phyloP scores from a whole-genome alignment of 1,140 invertebrate genomes.

The Dinothrombium tinctorium region DNA sequence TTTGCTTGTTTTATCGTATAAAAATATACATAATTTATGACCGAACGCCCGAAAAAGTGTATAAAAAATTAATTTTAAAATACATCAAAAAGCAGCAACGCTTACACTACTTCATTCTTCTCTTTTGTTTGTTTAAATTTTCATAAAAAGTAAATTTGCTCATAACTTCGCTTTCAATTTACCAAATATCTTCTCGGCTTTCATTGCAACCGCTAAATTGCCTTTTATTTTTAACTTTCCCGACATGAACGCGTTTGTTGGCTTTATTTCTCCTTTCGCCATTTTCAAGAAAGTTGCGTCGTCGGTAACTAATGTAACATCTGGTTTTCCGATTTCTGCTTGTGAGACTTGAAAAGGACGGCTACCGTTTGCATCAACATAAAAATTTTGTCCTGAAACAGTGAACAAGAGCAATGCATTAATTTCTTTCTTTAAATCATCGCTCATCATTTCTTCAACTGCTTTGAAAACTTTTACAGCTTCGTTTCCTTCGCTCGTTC shows the following conservation, averaged over 20 bases:
- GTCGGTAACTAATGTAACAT: slow-evolving; percentile 58
- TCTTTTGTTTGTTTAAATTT: no score
- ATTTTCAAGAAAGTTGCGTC: slow-evolving; percentile 29
- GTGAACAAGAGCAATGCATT: slow-evolving; percentile 11
- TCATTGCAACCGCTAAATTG: slow-evolving; percentile 80
- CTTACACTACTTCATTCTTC: no score
- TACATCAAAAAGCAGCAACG: no score
- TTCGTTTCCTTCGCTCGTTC: neutral
- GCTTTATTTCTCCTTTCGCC: slow-evolving; percentile 37
- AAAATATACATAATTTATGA: no score
- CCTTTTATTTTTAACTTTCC: slow-evolving; percentile 87
- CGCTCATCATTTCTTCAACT: slow-evolving; percentile 3
- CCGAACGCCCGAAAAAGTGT: no score
- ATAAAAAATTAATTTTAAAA: no score
- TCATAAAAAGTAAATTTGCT: no score
- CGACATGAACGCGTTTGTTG: slow-evolving; percentile 76
- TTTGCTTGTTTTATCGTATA: no score
- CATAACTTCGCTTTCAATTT: slow-evolving; percentile 46
- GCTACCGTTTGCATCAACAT: slow-evolving; percentile 6
- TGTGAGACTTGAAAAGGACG: slow-evolving; percentile 5
- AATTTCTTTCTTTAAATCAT: slow-evolving; percentile 11
- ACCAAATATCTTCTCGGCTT: slow-evolving; percentile 76
- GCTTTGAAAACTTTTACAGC: slow-evolving; percentile 9
- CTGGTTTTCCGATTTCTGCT: slow-evolving; percentile 1
- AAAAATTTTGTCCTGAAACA: slow-evolving; percentile 11